Evolutionary conservation across 2,888 invertebrate species (phyloP).

Genomic region (Caradrina kadenii): DNA sequence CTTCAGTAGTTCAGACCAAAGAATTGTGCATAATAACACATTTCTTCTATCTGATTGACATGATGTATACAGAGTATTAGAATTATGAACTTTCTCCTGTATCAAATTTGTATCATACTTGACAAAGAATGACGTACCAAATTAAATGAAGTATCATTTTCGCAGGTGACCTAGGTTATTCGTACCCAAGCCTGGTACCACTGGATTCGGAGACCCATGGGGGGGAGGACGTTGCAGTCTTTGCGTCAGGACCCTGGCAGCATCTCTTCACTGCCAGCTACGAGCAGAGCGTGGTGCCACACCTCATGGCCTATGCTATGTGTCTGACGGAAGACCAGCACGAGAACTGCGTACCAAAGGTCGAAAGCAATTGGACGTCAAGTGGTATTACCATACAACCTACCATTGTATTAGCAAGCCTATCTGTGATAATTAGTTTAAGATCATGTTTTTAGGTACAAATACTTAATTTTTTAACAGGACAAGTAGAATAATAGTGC

Average conservation of each 20-base stretch:
- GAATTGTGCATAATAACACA: no score
- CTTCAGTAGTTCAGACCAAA: no score
- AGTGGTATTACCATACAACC: slow-evolving; percentile 25
- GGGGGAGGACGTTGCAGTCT: slow-evolving; percentile 95
- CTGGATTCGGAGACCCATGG: slow-evolving; percentile 93
- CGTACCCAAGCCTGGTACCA: slow-evolving; percentile 92
- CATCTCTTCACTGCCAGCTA: slow-evolving; percentile 95
- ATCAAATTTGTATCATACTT: no score
- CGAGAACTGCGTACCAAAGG: slow-evolving; percentile 74
- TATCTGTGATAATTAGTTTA: slow-evolving; percentile 75
- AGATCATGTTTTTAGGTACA: slow-evolving; percentile 60
- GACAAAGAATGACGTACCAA: no score
- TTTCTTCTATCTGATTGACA: no score
- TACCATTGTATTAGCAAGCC: slow-evolving; percentile 55
- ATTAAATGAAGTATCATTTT: slow-evolving; percentile 15
- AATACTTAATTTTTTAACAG: slow-evolving; percentile 43
- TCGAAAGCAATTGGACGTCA: slow-evolving; percentile 26
- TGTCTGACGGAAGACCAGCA: slow-evolving; percentile 91
- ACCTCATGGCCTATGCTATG: slow-evolving; percentile 93
- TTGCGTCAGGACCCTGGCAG: slow-evolving; percentile 93
- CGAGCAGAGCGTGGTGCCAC: slow-evolving; percentile 94
- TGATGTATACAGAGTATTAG: no score
- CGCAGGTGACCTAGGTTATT: slow-evolving; percentile 85
- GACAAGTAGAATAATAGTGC: slow-evolving; percentile 3
- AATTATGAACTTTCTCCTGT: no score